phyloP scores from a whole-genome alignment of 2,888 invertebrate species.

The Entomobrya multifasciata region DNA sequence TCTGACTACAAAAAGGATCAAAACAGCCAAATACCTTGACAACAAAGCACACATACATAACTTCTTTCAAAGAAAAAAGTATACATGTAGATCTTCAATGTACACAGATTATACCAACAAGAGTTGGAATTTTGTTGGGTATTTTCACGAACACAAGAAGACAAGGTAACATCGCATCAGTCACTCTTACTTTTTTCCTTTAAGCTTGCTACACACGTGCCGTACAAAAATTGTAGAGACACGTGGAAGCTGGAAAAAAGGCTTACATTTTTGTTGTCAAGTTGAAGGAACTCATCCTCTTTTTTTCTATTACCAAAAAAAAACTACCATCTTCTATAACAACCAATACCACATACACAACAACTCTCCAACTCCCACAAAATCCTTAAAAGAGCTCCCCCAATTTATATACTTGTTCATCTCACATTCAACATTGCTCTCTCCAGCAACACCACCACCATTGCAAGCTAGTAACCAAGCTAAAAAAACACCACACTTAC shows the following conservation, averaged over 20 bases:
- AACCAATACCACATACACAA: not conserved
- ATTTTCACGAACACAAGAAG: not conserved
- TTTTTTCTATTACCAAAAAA: not conserved
- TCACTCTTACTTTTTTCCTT: constrained; percentile 32
- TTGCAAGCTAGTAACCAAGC: too few species aligned
- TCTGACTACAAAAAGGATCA: constrained; percentile 38
- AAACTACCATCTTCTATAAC: not conserved
- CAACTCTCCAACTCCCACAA: too few species aligned
- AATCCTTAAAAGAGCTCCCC: too few species aligned
- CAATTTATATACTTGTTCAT: too few species aligned
- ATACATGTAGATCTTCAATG: not conserved
- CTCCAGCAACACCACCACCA: too few species aligned
- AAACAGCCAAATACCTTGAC: not conserved
- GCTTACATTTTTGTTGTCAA: constrained; percentile 62
- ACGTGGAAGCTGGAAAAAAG: constrained; percentile 68
- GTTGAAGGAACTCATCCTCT: constrained; percentile 67
- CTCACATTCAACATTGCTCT: too few species aligned
- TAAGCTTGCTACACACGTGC: too few species aligned
- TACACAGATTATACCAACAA: not conserved
- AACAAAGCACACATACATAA: not conserved
- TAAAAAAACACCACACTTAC: too few species aligned
- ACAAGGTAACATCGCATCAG: constrained; percentile 14
- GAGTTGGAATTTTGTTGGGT: not conserved
- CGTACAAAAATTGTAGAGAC: constrained; percentile 57
- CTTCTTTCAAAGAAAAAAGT: not conserved